A percentile compares a stretch with the other conserved stretches of the same genome.
Evolutionary conservation across 2,888 invertebrate species (phyloP).

Genomic region (Rhodophaea formosa): DNA sequence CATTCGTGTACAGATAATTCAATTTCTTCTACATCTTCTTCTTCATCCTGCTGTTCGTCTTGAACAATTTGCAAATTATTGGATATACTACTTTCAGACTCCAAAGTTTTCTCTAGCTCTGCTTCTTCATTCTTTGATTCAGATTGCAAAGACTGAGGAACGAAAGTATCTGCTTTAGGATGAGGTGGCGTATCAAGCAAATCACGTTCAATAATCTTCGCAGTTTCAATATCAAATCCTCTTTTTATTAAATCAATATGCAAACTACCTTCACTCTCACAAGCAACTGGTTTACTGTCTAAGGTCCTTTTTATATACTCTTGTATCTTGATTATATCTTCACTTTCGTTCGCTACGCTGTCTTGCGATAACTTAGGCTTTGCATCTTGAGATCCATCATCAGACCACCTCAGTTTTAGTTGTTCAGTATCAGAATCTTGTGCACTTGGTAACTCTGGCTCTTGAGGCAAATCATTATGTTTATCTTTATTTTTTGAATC

Average conservation of each 20-base stretch:
- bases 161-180: conserved; percentile 26
- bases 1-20: conserved; percentile 60
- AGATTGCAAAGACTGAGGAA: conserved; percentile 1
- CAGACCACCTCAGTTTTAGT: conserved; percentile 61
- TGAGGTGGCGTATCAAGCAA: conserved; percentile 55
- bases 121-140: conserved; percentile 31
- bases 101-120: conserved; percentile 32
- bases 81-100: conserved; percentile 32
- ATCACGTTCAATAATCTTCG: conserved; percentile 71
- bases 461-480: conserved; percentile 27
- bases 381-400: conserved; percentile 63
- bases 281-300: conserved; percentile 25
- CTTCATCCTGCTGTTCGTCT: conserved; percentile 38
- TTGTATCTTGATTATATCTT: conserved; percentile 66
- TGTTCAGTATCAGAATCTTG: conserved; percentile 64
- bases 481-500: conserved; percentile 37
- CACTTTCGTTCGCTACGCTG: conserved; percentile 43
- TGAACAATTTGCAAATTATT: conserved; percentile 44
- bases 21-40: conserved; percentile 50
- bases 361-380: conserved; percentile 39
- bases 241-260: conserved; percentile 64
- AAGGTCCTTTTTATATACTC: conserved; percentile 57
- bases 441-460: conserved; percentile 29
- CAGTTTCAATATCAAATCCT: conserved; percentile 71
- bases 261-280: conserved; percentile 43